Evolutionary conservation across 2,797 vertebrate genomes (phyloP), one percentile per base, ranked within the genome.

Genomic region (Tapera naevia): DNA sequence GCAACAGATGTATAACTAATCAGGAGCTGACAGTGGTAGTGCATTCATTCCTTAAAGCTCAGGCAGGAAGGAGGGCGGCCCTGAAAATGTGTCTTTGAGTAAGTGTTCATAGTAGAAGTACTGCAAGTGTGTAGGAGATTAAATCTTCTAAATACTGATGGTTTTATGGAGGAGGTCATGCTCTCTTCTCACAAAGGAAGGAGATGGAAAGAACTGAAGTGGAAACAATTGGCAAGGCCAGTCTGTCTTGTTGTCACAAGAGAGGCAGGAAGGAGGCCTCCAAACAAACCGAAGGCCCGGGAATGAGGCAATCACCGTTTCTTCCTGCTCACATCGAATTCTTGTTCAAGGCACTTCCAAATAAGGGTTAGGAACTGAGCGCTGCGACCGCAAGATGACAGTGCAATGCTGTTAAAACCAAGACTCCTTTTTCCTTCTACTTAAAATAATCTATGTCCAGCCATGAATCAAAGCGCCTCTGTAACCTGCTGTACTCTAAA

Each of bases 341-440:
- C 92, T 67, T 92, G 64, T 96, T 95, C 83, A 37, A 93, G 91
- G 90, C 88, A 43, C 95, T 95, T 65, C 96, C 95, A 73, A 57
- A 91, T 95, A 96, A 86, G 21, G 70, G 32, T 54, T 24, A 81
- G 80, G 88, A 95, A 60, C 27, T 30, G 62, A 96, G 83, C 23
- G 1, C 71, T 56, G 93, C 84, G 64, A 88, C 92, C n/a, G 66
- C 89, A 89, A 96, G 86, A 95, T 89, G 92, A 95, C 92, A 93
- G 89, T 86, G 75, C 94, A 90, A 82, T 61, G 93, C 90, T 89
- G 80, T 87, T 58, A 32, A 88, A 94, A 88, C 73, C 82, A n/a
- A 35, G 46, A 27, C 53, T 89, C 76, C 70, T 90, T 88, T 53
- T 45, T 62, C 84, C 78, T 80, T 66, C 78, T 67, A 53, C 60